Evolutionary conservation across 2,113 vertebrate genomes (phyloP).

Genomic region (Fulmarus glacialis): DNA sequence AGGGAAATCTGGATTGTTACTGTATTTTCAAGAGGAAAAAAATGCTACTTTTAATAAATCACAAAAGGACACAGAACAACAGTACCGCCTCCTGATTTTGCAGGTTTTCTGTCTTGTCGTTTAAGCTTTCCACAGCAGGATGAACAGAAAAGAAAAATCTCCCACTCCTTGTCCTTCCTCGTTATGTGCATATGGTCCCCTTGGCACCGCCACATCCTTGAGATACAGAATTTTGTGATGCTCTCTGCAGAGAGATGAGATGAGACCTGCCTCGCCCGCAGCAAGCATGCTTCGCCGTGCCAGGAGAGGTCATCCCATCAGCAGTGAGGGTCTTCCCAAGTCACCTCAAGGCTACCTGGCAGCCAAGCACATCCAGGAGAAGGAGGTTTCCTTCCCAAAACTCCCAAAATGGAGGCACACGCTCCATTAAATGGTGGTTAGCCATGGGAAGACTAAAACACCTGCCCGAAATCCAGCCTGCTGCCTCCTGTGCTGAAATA

Average conservation of each 20-base stretch:
- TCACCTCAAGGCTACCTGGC: not conserved
- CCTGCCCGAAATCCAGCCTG: not conserved
- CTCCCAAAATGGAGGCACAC: not conserved
- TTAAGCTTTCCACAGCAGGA: not conserved
- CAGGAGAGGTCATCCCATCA: not conserved
- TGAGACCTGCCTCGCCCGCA: not conserved
- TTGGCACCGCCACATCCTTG: not conserved
- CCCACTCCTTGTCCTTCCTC: not conserved
- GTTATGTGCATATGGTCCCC: not conserved
- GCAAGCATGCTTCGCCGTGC: accelerated
- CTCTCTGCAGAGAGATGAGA: not conserved
- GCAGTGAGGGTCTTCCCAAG: not conserved
- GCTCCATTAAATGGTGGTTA: not conserved
- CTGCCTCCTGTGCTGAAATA: not conserved
- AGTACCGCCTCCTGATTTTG: not conserved
- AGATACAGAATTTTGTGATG: not conserved
- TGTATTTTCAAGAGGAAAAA: not conserved
- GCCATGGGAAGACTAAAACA: not conserved
- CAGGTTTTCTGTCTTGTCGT: not conserved
- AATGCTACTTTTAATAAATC: not conserved
- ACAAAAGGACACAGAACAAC: not conserved
- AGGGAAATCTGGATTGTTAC: not conserved
- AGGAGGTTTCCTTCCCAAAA: not conserved
- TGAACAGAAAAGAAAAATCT: not conserved
- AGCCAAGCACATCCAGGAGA: not conserved